A percentile compares a stretch with the other conserved stretches of the same genome.
Conservation (phyloP, 2,797 vertebrate genomes). For the Poecilia picta region DNA sequence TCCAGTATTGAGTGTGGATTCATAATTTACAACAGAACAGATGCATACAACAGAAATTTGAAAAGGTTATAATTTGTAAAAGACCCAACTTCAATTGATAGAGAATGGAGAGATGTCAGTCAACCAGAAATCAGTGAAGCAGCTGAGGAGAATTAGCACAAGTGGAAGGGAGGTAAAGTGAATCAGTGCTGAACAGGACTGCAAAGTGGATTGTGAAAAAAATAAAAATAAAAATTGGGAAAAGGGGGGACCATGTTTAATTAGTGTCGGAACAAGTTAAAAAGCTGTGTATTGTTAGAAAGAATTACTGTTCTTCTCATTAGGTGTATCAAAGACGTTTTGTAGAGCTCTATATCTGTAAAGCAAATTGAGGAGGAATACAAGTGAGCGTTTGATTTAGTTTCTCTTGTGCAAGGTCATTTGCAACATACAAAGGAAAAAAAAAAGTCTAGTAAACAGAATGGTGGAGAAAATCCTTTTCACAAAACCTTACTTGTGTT, state of each 20-base stretch:
- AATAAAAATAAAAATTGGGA: conserved; percentile 23
- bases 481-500: conserved; percentile 88
- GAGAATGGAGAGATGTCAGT: not conserved
- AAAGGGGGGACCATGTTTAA: conserved; percentile 42
- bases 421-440: conserved; percentile 30
- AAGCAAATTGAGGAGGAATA: conserved; percentile 73
- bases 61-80: not conserved
- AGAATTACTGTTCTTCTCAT: conserved; percentile 65
- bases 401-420: conserved; percentile 32
- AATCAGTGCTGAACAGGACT: conserved; percentile 1
- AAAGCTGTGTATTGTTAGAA: conserved; percentile 40
- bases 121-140: conserved; percentile 25
- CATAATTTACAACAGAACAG: no score
- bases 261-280: conserved; percentile 38
- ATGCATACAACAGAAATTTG: not conserved
- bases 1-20: not conserved
- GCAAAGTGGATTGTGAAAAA: conserved; percentile 17
- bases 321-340: conserved; percentile 72
- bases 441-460: conserved; percentile 25
- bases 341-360: conserved; percentile 86
- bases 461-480: not conserved
- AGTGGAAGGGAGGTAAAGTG: conserved; percentile 9
- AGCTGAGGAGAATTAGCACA: conserved; percentile 24
- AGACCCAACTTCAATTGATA: not conserved
- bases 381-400: conserved; percentile 52